Conservation (phyloP, 2,113 vertebrate genomes). For the Mormyrus iriodes region DNA sequence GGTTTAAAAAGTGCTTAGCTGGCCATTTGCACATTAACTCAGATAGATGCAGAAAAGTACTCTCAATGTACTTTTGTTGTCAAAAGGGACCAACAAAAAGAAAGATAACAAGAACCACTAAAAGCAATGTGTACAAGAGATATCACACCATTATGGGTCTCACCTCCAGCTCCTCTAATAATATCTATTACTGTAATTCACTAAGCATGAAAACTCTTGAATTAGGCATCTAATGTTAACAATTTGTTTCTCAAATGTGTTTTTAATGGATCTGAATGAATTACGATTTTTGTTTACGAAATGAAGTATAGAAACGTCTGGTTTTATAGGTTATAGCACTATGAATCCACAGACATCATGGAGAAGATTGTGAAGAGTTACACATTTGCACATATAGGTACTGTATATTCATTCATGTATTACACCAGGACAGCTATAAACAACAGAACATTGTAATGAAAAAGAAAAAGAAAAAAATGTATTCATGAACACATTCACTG, state of each 20-base stretch:
- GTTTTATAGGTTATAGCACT: not conserved
- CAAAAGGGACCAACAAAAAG: not conserved
- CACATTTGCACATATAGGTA: not conserved
- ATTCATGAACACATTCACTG: not conserved
- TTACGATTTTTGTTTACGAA: conserved; percentile 4
- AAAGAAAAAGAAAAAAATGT: too few species aligned
- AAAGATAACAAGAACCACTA: conserved; percentile 8
- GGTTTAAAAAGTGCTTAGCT: not conserved
- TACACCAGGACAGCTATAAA: not conserved
- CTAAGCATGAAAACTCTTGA: not conserved
- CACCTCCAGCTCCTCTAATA: conserved; percentile 9
- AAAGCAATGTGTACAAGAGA: not conserved
- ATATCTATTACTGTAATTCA: conserved; percentile 7
- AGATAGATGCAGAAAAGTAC: not conserved
- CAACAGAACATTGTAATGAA: not conserved
- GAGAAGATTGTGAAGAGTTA: not conserved
- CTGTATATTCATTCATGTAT: not conserved
- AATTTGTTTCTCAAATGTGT: not conserved
- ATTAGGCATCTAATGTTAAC: not conserved
- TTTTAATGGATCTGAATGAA: conserved; percentile 12
- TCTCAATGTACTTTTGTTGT: conserved; percentile 8
- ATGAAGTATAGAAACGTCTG: not conserved
- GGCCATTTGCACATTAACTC: not conserved
- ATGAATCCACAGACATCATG: not conserved
- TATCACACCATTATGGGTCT: not conserved